Percentiles rank a stretch among this genome's conserved stretches.
phyloP scores from a whole-genome alignment of 2,797 vertebrate species.

The Oryzias sinensis region DNA sequence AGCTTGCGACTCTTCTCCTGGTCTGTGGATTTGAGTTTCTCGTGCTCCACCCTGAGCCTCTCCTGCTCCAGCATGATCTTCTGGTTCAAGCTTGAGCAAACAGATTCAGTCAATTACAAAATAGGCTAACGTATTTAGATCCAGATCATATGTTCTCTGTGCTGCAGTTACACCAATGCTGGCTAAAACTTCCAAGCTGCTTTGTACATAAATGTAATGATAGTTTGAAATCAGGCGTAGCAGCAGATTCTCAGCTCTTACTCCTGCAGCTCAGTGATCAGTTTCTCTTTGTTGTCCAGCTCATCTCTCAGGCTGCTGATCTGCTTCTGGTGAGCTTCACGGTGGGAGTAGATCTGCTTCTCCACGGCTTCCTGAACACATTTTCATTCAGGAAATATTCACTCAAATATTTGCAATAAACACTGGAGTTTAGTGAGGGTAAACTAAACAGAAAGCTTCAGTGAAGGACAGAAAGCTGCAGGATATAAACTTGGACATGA shows the following conservation, averaged over 20 bases:
- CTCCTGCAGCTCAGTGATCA: constrained; percentile 97
- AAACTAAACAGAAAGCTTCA: neutral
- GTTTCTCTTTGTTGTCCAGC: constrained; percentile 92
- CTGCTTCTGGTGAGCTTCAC: constrained; percentile 95
- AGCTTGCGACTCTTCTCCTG: constrained; percentile 96
- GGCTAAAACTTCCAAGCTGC: too few relatives aligned
- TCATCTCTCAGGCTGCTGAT: constrained; percentile 94
- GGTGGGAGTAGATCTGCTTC: constrained; percentile 94
- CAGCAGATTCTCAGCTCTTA: constrained; percentile 74
- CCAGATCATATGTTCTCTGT: too few relatives aligned
- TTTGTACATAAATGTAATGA: too few relatives aligned
- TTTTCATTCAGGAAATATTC: neutral
- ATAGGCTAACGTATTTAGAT: too few relatives aligned
- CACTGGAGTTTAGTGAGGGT: neutral
- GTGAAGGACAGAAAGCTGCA: neutral
- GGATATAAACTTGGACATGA: neutral
- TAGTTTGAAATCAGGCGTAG: too few relatives aligned
- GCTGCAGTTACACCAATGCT: too few relatives aligned
- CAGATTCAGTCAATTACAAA: neutral
- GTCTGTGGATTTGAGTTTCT: constrained; percentile 91
- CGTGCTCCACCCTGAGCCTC: constrained; percentile 90
- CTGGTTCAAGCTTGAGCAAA: constrained; percentile 87
- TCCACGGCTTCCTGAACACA: constrained; percentile 89
- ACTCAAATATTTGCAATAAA: neutral
- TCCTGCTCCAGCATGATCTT: constrained; percentile 98